Evolutionary conservation across 2,113 vertebrate genomes (phyloP).

Genomic region (Rhinopomastus cyanomelas): DNA sequence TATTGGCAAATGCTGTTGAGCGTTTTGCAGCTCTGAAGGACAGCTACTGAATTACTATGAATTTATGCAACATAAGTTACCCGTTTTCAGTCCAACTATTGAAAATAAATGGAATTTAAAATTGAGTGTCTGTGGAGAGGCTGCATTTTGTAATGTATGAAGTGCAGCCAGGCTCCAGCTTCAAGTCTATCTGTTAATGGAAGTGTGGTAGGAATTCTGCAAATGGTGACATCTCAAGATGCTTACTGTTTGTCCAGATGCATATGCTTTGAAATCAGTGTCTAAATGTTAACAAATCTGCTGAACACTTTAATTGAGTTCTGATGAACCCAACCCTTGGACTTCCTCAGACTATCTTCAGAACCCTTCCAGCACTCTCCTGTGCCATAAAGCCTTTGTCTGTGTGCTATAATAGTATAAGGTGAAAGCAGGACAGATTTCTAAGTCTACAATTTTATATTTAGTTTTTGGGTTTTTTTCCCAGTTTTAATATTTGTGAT

Average conservation of each 20-base stretch:
- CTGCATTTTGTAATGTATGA: neutral
- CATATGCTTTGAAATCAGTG: neutral
- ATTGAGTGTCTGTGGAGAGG: neutral
- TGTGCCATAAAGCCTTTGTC: neutral
- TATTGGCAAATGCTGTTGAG: too few species aligned
- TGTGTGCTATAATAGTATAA: neutral
- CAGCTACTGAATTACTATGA: neutral
- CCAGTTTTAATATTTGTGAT: neutral
- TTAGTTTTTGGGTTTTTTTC: neutral
- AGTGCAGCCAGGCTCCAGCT: neutral
- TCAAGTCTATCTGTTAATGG: neutral
- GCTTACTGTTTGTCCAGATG: neutral
- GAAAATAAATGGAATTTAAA: neutral
- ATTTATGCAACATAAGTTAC: neutral
- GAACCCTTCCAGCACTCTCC: neutral
- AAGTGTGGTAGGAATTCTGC: neutral
- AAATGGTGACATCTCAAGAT: neutral
- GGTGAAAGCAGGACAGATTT: neutral
- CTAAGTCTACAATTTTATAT: neutral
- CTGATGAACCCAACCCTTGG: neutral
- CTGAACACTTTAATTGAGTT: neutral
- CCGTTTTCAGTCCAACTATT: neutral
- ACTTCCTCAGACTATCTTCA: neutral
- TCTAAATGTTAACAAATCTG: neutral
- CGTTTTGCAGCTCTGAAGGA: neutral